Conservation (phyloP, 2,888 invertebrate genomes). For the Dicyrtoma fusca region DNA sequence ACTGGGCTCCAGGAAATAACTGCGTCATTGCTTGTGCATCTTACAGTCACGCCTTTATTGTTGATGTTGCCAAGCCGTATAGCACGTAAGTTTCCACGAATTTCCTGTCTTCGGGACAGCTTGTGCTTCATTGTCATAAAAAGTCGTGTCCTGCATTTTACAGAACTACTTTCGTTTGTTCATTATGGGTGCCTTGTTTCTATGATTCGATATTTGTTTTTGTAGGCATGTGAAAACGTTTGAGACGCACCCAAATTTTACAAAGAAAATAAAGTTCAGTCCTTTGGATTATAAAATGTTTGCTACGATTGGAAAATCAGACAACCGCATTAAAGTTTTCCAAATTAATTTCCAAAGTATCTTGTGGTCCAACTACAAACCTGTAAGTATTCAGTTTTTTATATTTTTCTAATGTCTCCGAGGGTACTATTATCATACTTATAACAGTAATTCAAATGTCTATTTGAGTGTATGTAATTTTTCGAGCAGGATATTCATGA, state of each 20-base stretch:
- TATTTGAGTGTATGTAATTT: no score
- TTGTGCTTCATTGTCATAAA: no score
- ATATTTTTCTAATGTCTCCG: no score
- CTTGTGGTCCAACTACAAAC: conserved; percentile 35
- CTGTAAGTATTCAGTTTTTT: conserved; percentile 36
- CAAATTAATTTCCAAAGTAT: conserved; percentile 35
- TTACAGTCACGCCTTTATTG: conserved; percentile 59
- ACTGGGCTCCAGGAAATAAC: conserved; percentile 71
- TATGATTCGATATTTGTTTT: not conserved
- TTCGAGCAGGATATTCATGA: conserved; percentile 38
- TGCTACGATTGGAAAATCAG: conserved; percentile 33
- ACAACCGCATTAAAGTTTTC: conserved; percentile 38
- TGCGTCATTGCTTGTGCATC: conserved; percentile 61
- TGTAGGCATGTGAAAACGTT: conserved; percentile 16
- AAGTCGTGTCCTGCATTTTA: no score
- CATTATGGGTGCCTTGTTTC: no score
- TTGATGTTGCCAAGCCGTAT: conserved; percentile 38
- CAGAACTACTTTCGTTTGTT: no score
- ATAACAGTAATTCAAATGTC: no score
- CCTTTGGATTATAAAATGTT: conserved; percentile 36
- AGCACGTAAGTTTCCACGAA: conserved; percentile 33
- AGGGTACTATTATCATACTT: no score
- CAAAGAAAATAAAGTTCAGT: conserved; percentile 35
- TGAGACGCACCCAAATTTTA: conserved; percentile 37
- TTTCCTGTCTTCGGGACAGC: no score